Evolutionary conservation across 2,797 vertebrate genomes (phyloP).

Genomic region (Microhierax caerulescens): DNA sequence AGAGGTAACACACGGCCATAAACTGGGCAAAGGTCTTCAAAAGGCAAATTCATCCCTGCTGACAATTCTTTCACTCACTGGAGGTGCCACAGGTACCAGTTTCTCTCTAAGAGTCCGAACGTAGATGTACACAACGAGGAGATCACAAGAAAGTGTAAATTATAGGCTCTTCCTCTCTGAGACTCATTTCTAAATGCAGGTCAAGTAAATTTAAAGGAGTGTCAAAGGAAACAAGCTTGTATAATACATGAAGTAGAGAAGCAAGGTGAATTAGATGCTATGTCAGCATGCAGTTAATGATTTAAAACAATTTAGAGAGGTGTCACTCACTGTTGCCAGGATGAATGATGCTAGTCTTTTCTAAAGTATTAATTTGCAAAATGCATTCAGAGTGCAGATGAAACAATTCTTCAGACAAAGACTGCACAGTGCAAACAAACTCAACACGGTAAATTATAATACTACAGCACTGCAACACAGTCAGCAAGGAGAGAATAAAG

Average conservation of each 20-base stretch:
- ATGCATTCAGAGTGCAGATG: not conserved
- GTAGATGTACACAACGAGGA: not conserved
- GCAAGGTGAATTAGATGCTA: not conserved
- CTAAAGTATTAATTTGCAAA: not conserved
- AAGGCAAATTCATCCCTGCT: not conserved
- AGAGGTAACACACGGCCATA: rapidly evolving
- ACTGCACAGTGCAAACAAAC: not conserved
- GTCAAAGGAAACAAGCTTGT: not conserved
- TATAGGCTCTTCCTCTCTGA: not conserved
- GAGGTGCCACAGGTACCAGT: not conserved
- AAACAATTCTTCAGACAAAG: not conserved
- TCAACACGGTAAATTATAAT: not conserved
- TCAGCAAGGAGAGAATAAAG: not conserved
- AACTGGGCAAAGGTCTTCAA: not conserved
- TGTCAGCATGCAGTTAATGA: not conserved
- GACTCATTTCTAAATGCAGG: conserved; percentile 23
- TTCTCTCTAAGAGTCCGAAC: not conserved
- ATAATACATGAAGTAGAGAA: not conserved
- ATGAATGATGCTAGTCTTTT: not conserved
- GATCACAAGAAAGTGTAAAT: not conserved
- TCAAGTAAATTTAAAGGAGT: not conserved
- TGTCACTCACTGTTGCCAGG: not conserved
- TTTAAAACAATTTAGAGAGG: not conserved
- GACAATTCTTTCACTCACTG: not conserved
- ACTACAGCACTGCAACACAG: not conserved